Conservation (phyloP, 2,797 vertebrate species). For the Poeciliopsis turneri region DNA sequence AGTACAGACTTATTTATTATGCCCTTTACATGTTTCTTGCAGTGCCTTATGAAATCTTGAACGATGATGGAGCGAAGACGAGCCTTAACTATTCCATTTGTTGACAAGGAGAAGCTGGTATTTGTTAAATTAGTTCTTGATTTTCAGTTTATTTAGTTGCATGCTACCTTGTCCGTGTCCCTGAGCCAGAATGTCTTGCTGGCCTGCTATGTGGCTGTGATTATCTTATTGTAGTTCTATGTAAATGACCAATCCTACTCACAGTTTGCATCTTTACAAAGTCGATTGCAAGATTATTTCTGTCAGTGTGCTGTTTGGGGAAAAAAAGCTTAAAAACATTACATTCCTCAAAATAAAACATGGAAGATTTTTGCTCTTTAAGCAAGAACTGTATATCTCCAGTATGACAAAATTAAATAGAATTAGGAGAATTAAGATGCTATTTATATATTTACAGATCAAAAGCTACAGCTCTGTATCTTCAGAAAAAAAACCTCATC, state of each 20-base stretch:
- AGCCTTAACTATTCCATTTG: slow-evolving; percentile 72
- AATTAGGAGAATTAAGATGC: not conserved
- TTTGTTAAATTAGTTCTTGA: slow-evolving; percentile 10
- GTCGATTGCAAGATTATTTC: not conserved
- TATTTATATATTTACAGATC: not conserved
- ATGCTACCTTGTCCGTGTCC: not conserved
- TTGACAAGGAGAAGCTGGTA: slow-evolving; percentile 70
- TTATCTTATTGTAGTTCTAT: not conserved
- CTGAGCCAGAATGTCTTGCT: not conserved
- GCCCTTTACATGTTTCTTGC: slow-evolving; percentile 29
- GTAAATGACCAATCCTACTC: not conserved
- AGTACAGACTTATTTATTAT: not conserved
- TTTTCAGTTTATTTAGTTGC: not conserved
- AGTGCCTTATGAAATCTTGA: slow-evolving; percentile 37
- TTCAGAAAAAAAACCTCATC: not conserved
- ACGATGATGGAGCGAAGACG: slow-evolving; percentile 72
- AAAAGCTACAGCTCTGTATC: not conserved
- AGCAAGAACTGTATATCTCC: not conserved
- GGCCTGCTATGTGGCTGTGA: not conserved
- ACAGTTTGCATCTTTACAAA: not conserved
- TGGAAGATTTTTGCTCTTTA: not conserved
- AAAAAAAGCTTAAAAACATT: no score
- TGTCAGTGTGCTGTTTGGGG: not conserved
- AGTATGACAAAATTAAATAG: not conserved
- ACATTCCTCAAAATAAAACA: not conserved